phyloP scores from a whole-genome alignment of 2,113 vertebrate genomes.

The Pao palembangensis region DNA sequence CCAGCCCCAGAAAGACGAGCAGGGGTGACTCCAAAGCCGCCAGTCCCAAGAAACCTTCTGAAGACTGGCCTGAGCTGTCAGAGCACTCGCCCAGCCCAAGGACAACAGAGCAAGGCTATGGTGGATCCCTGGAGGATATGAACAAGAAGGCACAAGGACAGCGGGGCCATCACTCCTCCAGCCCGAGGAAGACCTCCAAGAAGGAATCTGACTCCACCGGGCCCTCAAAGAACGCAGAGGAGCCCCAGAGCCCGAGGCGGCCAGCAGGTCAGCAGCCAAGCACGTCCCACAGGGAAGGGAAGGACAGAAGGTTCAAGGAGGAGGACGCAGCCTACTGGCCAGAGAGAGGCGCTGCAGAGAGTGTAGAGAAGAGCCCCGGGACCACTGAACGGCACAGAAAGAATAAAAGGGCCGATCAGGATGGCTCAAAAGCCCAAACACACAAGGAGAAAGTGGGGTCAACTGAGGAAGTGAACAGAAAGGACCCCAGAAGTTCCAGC shows the following conservation, averaged over 20 bases:
- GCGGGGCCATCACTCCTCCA: constrained; percentile 59
- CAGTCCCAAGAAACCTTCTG: constrained; percentile 68
- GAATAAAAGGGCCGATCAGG: constrained; percentile 53
- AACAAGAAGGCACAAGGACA: constrained; percentile 43
- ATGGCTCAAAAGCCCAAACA: constrained; percentile 37
- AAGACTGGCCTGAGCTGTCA: constrained; percentile 27
- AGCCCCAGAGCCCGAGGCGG: constrained; percentile 58
- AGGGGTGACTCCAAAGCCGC: constrained; percentile 56
- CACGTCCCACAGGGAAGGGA: constrained; percentile 35
- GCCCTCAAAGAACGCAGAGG: constrained; percentile 38
- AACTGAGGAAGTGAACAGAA: constrained; percentile 36
- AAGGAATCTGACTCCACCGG: constrained; percentile 53
- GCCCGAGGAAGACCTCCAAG: constrained; percentile 74
- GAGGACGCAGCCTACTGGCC: constrained; percentile 53
- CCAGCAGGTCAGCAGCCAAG: constrained; percentile 65
- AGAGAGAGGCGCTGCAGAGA: constrained; percentile 52
- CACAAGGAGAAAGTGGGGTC: constrained; percentile 42
- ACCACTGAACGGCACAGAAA: constrained; percentile 52
- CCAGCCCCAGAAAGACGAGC: constrained; percentile 54
- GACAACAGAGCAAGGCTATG: constrained; percentile 58
- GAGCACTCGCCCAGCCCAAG: constrained; percentile 62
- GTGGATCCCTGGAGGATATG: constrained; percentile 43
- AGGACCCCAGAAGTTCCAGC: constrained; percentile 64
- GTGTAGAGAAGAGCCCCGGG: constrained; percentile 36
- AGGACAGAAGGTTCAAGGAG: constrained; percentile 63